Evolutionary conservation across 2,113 vertebrate species (phyloP), one percentile per base, ranked within the genome.

Genomic region (Pavo muticus): DNA sequence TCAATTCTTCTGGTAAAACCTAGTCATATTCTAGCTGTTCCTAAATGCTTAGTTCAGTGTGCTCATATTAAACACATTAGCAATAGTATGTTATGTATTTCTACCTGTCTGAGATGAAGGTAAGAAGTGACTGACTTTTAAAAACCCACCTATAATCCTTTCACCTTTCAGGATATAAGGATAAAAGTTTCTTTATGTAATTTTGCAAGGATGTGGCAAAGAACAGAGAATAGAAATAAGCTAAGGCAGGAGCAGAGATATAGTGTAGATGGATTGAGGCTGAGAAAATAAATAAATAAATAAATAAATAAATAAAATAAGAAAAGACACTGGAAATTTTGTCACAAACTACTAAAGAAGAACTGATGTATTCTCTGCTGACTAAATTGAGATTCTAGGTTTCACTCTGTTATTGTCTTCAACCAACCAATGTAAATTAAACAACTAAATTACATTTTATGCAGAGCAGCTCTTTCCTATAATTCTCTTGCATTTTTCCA

Each of bases 241-340:
- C 5, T 20, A 72, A 73, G 15, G 4, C 4, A 77, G 23, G 27
- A 80, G 10, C 5, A 78, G 68, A 85, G 5, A 42, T 35, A 54
- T 0, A n/a, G 6, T 9, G 3, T 6, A 68, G 6, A 27, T 76
- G 40, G 9, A 44, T 4, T 61, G 5, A 76, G 6, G 2, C 2
- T 52, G 14, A 69, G n/a, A 39, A 91, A 69, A 83, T n/a, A n/a
- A n/a, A n/a, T n/a, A n/a, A n/a, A n/a, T n/a, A n/a, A n/a, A n/a
- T n/a, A n/a, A n/a, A n/a, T n/a, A n/a, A n/a, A n/a, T n/a, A n/a
- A n/a, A n/a, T n/a, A 35, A 52, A 40, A n/a, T 40, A 23, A 67
- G 17, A 27, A 3, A 47, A 42, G 27, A 64, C 9, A 17, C 15
- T 48, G 13, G 5, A 68, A 54, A 50, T 30, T 4, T 32, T 72